phyloP scores from a whole-genome alignment of 2,113 vertebrate species.

The Thermophis baileyi region DNA sequence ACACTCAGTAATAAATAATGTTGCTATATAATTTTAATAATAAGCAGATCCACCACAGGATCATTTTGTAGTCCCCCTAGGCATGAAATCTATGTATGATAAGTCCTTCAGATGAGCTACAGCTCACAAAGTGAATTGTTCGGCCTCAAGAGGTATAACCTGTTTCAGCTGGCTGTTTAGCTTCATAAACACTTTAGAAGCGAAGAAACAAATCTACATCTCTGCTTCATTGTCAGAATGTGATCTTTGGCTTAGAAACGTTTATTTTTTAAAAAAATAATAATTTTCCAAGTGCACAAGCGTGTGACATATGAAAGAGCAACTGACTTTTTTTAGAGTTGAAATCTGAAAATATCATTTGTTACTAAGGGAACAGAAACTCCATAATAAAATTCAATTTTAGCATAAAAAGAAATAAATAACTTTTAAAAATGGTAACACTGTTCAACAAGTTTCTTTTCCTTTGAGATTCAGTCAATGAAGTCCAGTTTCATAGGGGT shows the following conservation, averaged over 20 bases:
- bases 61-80: neutral
- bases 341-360: neutral
- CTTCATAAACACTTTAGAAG: neutral
- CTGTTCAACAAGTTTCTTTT: neutral
- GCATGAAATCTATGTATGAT: neutral
- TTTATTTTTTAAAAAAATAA: neutral
- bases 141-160: neutral
- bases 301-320: neutral
- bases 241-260: neutral
- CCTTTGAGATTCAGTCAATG: neutral
- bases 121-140: neutral
- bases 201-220: neutral
- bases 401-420: neutral
- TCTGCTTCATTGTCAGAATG: neutral
- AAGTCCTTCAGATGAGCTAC: neutral
- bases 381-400: too few species aligned
- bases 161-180: neutral
- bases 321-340: neutral
- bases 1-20: neutral
- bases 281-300: neutral
- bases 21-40: neutral
- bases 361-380: neutral
- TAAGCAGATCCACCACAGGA: neutral
- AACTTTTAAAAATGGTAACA: neutral
- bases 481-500: neutral